Evolutionary conservation across 2,113 vertebrate genomes (phyloP).

Genomic region (Rattus norvegicus): GRCr8 NC_086022.1:53043001-53043500

Average conservation of each 20-base stretch:
- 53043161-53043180: background rate
- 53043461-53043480: background rate
- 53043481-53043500: background rate
- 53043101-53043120: background rate
- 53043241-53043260: background rate
- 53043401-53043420: background rate
- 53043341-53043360: background rate
- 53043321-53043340: background rate
- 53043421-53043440: background rate
- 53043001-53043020: slow-evolving; percentile 31
- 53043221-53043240: background rate
- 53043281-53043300: slow-evolving; percentile 32
- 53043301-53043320: slow-evolving; percentile 19
- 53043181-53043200: slow-evolving; percentile 1
- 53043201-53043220: background rate
- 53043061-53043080: slow-evolving; percentile 1
- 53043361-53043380: background rate
- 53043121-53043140: slow-evolving; percentile 19
- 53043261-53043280: background rate
- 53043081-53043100: slow-evolving; percentile 21
- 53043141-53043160: slow-evolving; percentile 16
- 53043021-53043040: slow-evolving; percentile 43
- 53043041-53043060: background rate
- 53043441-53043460: background rate
- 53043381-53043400: background rate